Evolutionary conservation across 2,888 invertebrate species (phyloP).

Genomic region (Euproctis similis): DNA sequence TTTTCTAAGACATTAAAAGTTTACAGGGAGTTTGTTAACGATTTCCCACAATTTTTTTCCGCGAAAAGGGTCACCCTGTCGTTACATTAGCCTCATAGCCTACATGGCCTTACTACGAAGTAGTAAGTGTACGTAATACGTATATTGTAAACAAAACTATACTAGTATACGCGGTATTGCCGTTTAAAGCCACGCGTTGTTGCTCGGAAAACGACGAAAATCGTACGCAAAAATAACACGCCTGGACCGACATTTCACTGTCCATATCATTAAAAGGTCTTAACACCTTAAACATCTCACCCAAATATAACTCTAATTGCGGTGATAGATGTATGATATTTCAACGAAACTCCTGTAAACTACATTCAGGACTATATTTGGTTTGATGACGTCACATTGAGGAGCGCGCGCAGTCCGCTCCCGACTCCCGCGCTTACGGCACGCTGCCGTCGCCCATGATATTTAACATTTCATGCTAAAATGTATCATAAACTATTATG

Average conservation of each 20-base stretch:
- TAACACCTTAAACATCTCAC: constrained; percentile 18
- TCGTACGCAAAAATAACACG: constrained; percentile 69
- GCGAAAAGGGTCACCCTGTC: background rate
- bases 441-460: constrained; percentile 37
- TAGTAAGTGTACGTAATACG: constrained; percentile 12
- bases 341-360: constrained; percentile 12
- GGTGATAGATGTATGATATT: constrained; percentile 24
- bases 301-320: constrained; percentile 25
- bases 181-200: constrained; percentile 65
- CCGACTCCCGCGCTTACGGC: constrained; percentile 54
- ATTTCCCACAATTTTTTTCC: background rate
- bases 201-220: constrained; percentile 57
- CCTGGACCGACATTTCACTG: constrained; percentile 52
- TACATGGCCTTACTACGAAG: constrained; percentile 24
- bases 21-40: no score
- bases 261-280: constrained; percentile 21
- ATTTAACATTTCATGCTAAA: constrained; percentile 17
- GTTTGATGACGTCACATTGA: constrained; percentile 51
- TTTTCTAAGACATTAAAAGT: no score
- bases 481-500: constrained; percentile 32
- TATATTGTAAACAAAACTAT: constrained; percentile 47
- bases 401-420: constrained; percentile 58
- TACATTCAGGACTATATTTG: constrained; percentile 52
- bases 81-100: constrained; percentile 9
- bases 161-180: constrained; percentile 44